phyloP scores from a whole-genome alignment of 2,888 invertebrate species.

The Rotaria magnacalcarata region DNA sequence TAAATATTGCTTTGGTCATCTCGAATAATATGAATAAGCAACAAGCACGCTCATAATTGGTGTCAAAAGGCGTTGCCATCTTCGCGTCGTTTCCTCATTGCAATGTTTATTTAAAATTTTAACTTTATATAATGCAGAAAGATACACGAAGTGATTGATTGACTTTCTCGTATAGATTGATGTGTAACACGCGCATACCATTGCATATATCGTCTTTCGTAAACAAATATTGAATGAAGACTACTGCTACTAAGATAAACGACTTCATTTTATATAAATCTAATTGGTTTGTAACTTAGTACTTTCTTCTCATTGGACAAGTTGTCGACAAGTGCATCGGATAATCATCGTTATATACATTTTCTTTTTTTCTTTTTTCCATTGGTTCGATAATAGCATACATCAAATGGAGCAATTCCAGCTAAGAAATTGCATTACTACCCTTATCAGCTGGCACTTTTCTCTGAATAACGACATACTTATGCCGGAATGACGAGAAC shows the following conservation, averaged over 20 bases:
- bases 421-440: background rate
- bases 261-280: background rate
- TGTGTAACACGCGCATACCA: background rate
- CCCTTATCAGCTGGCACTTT: background rate
- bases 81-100: background rate
- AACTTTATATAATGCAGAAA: background rate
- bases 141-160: background rate
- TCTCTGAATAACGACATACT: conserved; percentile 2
- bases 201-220: background rate
- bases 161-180: background rate
- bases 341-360: background rate
- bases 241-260: background rate
- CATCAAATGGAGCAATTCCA: background rate
- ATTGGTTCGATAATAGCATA: conserved; percentile 5
- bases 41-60: background rate
- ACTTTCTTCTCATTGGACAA: conserved; percentile 1
- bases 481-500: background rate
- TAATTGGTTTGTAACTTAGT: background rate
- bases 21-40: background rate
- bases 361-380: background rate
- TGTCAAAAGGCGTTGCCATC: background rate
- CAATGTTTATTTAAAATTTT: background rate
- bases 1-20: background rate
- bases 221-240: conserved; percentile 22
- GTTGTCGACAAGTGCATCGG: background rate